phyloP scores from a whole-genome alignment of 2,888 invertebrate species.

The Gnatocerus cornutus region DNA sequence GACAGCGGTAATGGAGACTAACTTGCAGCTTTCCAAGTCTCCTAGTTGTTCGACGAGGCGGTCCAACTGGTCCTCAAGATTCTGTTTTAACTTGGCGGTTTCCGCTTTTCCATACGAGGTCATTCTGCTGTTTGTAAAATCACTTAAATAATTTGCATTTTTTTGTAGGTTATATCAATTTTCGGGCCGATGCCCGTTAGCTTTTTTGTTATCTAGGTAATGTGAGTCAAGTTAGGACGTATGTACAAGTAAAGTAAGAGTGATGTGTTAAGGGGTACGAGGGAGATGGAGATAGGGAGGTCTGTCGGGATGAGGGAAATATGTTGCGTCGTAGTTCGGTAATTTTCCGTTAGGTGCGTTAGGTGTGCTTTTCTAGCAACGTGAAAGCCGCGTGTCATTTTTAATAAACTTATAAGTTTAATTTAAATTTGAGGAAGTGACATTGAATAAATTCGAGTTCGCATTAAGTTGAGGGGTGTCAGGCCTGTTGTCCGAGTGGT shows the following conservation, averaged over 20 bases:
- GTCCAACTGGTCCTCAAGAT: constrained; percentile 80
- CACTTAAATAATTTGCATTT: constrained; percentile 36
- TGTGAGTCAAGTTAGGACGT: neutral
- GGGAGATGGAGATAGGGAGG: too few species aligned
- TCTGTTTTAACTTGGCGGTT: constrained; percentile 77
- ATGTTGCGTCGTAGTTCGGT: constrained; percentile 56
- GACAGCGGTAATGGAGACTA: constrained; percentile 53
- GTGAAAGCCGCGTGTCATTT: constrained; percentile 73
- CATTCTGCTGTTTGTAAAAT: constrained; percentile 62
- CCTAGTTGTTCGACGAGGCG: constrained; percentile 79
- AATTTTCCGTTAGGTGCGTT: constrained; percentile 57
- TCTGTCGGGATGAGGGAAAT: neutral
- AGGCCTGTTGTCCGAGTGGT: constrained; percentile 50
- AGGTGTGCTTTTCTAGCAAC: constrained; percentile 69
- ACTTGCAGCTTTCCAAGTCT: constrained; percentile 83
- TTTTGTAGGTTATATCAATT: constrained; percentile 35
- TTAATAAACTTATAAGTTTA: constrained; percentile 68
- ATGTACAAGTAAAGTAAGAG: too few species aligned
- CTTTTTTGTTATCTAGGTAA: constrained; percentile 12
- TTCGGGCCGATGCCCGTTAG: constrained; percentile 34
- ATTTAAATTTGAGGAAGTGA: constrained; percentile 67
- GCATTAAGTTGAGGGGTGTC: constrained; percentile 55
- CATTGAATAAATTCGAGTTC: constrained; percentile 64
- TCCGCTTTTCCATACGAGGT: constrained; percentile 75
- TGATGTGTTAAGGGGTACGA: too few species aligned